Percentiles rank a stretch among this genome's conserved stretches.
phyloP scores from a whole-genome alignment of 2,797 vertebrate species.

The Dendrocincla tyrannina region DNA sequence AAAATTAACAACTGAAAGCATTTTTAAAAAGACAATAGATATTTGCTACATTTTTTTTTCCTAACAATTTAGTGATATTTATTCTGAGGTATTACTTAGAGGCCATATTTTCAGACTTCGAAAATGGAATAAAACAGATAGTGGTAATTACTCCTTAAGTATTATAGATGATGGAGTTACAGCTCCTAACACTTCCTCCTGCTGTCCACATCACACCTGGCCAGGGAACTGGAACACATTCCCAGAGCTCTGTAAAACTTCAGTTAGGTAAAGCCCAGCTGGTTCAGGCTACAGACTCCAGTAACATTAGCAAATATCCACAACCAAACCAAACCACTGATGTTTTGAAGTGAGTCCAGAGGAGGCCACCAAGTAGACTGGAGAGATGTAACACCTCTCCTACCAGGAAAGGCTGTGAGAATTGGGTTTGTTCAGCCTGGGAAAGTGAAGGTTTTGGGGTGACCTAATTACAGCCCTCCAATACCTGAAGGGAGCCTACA shows the following conservation, averaged over 20 bases:
- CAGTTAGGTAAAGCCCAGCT: neutral
- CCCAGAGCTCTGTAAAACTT: neutral
- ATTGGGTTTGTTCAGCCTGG: neutral
- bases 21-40: neutral
- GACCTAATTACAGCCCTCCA: neutral
- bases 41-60: neutral
- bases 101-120: neutral
- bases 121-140: neutral
- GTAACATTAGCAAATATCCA: neutral
- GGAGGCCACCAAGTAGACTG: neutral
- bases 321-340: neutral
- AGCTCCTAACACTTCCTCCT: neutral
- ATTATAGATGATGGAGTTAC: neutral
- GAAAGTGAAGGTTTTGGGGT: neutral
- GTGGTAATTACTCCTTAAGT: neutral
- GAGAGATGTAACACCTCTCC: neutral
- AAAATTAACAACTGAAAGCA: neutral
- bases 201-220: neutral
- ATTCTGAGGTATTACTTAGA: neutral
- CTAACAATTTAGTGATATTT: neutral
- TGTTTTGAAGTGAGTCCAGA: neutral
- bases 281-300: neutral
- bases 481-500: neutral
- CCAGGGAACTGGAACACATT: neutral
- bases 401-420: neutral